Evolutionary conservation across 2,888 invertebrate genomes (phyloP).

Genomic region (Sialis lutaria): DNA sequence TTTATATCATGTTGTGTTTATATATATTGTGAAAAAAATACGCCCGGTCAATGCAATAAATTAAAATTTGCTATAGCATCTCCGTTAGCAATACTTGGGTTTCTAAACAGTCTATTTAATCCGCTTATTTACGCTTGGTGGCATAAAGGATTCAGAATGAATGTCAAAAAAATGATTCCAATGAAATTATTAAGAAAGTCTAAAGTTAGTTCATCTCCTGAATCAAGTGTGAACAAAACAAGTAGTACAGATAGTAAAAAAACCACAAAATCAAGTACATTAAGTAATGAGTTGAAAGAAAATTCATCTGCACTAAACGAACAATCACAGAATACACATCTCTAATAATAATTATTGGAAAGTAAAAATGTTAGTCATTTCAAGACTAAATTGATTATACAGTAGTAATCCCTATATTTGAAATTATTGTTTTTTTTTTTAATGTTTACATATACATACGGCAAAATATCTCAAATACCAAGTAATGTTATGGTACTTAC

Average conservation of each 20-base stretch:
- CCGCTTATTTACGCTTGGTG: constrained; percentile 54
- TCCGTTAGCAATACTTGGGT: constrained; percentile 39
- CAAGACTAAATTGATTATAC: too few relatives aligned
- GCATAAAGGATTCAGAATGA: constrained; percentile 45
- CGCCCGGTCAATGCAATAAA: constrained; percentile 28
- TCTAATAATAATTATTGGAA: too few relatives aligned
- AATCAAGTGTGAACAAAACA: background rate
- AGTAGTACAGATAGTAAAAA: background rate
- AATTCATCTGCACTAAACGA: background rate
- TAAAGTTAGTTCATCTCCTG: background rate
- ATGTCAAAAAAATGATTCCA: constrained; percentile 15
- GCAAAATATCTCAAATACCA: too few relatives aligned
- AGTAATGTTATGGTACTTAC: too few relatives aligned
- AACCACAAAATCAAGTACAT: background rate
- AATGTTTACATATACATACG: too few relatives aligned
- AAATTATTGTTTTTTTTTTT: too few relatives aligned
- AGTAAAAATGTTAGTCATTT: too few relatives aligned
- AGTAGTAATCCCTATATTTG: too few relatives aligned
- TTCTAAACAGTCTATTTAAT: constrained; percentile 41
- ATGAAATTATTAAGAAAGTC: constrained; percentile 9
- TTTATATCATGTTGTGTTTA: constrained; percentile 37
- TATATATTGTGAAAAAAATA: constrained; percentile 31
- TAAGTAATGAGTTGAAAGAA: background rate
- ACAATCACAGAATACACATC: too few relatives aligned
- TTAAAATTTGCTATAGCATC: constrained; percentile 33